Percentiles rank a stretch among this genome's conserved stretches.
phyloP scores from a whole-genome alignment of 2,797 vertebrate genomes.

The Diplodus sargus region DNA sequence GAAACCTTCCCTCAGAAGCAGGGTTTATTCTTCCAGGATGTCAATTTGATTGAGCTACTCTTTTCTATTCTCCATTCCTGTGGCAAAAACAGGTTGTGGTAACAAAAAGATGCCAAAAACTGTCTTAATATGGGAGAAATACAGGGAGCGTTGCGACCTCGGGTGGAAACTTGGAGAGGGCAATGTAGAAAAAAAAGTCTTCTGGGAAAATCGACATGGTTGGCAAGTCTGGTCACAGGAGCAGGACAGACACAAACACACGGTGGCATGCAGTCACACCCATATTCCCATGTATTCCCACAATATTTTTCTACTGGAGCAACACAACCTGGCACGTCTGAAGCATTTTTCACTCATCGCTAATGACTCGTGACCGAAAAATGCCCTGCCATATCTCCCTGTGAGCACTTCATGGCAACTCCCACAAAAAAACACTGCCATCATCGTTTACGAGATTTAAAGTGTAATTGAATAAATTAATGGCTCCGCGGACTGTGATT shows the following conservation, averaged over 20 bases:
- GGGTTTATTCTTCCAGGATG: too few relatives aligned
- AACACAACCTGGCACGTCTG: conserved; percentile 12
- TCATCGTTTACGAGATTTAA: conserved; percentile 22
- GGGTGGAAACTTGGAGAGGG: too few relatives aligned
- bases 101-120: too few relatives aligned
- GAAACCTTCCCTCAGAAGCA: too few relatives aligned
- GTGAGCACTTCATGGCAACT: conserved; percentile 24
- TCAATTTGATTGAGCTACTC: too few relatives aligned
- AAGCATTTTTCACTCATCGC: conserved; percentile 19
- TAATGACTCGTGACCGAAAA: conserved; percentile 42
- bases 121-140: too few relatives aligned
- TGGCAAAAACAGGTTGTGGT: too few relatives aligned
- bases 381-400: conserved; percentile 10
- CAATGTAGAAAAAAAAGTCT: too few relatives aligned
- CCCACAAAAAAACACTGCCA: conserved; percentile 3
- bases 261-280: not conserved
- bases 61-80: too few relatives aligned
- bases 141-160: too few relatives aligned
- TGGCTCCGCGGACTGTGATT: not conserved
- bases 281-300: not conserved
- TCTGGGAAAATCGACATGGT: too few relatives aligned
- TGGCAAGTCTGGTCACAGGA: not conserved
- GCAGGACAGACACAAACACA: not conserved
- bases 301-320: not conserved
- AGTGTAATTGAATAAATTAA: conserved; percentile 49